Evolutionary conservation across 2,113 vertebrate species (phyloP).

Genomic region (Brienomyrus longianalis): DNA sequence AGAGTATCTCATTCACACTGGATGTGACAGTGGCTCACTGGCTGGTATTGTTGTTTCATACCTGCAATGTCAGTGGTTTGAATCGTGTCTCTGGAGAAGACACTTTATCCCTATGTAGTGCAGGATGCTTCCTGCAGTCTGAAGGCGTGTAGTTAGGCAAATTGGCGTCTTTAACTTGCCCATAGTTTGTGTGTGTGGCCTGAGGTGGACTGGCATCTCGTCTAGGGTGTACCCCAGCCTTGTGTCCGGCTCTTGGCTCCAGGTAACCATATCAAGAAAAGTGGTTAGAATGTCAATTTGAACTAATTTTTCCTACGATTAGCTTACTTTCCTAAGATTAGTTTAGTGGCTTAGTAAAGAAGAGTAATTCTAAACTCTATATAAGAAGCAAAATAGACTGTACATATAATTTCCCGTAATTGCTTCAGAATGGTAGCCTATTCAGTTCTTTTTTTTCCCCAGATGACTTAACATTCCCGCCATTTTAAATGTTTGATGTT

Average conservation of each 20-base stretch:
- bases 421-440: not conserved
- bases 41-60: not conserved
- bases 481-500: not conserved
- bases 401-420: not conserved
- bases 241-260: not conserved
- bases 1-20: not conserved
- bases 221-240: not conserved
- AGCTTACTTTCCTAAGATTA: not conserved
- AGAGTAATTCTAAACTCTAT: not conserved
- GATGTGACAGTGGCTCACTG: not conserved
- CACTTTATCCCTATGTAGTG: not conserved
- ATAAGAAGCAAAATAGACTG: not conserved
- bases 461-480: not conserved
- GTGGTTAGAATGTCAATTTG: not conserved
- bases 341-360: not conserved
- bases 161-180: not conserved
- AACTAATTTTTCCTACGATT: not conserved
- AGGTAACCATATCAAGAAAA: not conserved
- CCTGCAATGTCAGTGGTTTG: not conserved
- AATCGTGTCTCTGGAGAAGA: not conserved
- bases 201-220: not conserved
- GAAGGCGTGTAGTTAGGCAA: not conserved
- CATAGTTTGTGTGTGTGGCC: not conserved
- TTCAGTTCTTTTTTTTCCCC: not conserved
- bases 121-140: not conserved